Conservation (phyloP, 2,888 invertebrate genomes). For the Patella ulyssiponensis region DNA sequence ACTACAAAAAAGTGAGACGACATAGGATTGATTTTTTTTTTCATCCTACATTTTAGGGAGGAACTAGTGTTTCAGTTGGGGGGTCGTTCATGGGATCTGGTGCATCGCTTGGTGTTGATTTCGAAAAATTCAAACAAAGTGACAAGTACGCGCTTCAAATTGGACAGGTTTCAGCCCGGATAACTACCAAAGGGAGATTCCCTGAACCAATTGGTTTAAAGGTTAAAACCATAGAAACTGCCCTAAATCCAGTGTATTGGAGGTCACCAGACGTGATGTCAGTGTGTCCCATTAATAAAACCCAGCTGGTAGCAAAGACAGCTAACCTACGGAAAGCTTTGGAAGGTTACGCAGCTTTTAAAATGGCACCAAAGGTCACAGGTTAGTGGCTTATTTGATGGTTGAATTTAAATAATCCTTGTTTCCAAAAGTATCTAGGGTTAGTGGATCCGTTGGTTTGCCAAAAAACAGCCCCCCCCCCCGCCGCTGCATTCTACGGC, state of each 20-base stretch:
- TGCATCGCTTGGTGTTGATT: conserved; percentile 31
- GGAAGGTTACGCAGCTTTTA: conserved; percentile 22
- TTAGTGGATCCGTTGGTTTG: too few species aligned
- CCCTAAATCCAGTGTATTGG: conserved; percentile 26
- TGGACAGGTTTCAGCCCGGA: conserved; percentile 27
- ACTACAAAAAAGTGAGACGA: too few species aligned
- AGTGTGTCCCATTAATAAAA: background rate
- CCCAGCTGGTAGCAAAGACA: background rate
- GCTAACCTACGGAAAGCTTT: conserved; percentile 19
- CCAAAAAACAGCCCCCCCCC: too few species aligned
- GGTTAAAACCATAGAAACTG: background rate
- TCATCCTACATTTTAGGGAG: conserved; percentile 21
- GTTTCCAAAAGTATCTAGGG: too few species aligned
- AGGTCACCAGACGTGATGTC: background rate
- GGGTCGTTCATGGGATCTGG: conserved; percentile 39
- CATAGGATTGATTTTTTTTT: too few species aligned
- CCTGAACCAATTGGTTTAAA: conserved; percentile 33
- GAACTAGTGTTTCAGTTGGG: conserved; percentile 24
- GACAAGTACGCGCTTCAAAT: conserved; percentile 24
- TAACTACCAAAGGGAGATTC: background rate
- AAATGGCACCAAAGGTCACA: conserved; percentile 21
- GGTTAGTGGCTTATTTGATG: too few species aligned
- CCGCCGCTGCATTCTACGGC: too few species aligned
- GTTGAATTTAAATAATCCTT: background rate
- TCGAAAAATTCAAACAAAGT: conserved; percentile 26